These are phyloP conservation scores for Prorops nasuta DNA, from an alignment of 1,140 invertebrate species.

Conservation along the genomic window DNA sequence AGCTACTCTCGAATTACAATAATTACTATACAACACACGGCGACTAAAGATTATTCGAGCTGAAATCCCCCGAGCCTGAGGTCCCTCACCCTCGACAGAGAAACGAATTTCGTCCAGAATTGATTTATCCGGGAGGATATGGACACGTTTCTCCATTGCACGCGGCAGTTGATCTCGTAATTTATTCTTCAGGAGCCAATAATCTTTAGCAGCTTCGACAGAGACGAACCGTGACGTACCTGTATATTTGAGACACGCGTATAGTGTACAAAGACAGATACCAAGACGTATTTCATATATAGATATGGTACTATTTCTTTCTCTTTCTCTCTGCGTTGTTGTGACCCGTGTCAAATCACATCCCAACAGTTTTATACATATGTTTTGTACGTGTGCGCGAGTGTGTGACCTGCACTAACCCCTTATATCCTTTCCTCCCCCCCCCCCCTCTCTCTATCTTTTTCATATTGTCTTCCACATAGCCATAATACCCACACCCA, in stretches of 20 bases:
- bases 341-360: constrained; percentile 69
- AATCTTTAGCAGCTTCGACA: constrained; percentile 19
- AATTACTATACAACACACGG: too few relatives aligned
- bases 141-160: too few relatives aligned
- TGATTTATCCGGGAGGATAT: too few relatives aligned
- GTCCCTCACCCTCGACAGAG: too few relatives aligned
- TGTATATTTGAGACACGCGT: neutral
- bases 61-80: neutral
- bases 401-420: constrained; percentile 52
- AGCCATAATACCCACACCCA: constrained; percentile 18
- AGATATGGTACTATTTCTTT: constrained; percentile 38
- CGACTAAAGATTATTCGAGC: constrained; percentile 16
- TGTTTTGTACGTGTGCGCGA: constrained; percentile 57
- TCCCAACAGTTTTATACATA: constrained; percentile 58
- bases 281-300: constrained; percentile 16
- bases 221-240: neutral
- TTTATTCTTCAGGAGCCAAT: constrained; percentile 3
- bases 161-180: too few relatives aligned
- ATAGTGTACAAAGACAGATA: neutral
- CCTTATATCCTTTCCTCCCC: constrained; percentile 13
- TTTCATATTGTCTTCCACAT: constrained; percentile 38
- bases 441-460: constrained; percentile 32
- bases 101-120: too few relatives aligned
- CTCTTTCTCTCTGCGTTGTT: constrained; percentile 77
- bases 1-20: too few relatives aligned